Base-by-base conservation (phyloP, 2,888 invertebrate species). In the Elgonia sp. region DNA sequence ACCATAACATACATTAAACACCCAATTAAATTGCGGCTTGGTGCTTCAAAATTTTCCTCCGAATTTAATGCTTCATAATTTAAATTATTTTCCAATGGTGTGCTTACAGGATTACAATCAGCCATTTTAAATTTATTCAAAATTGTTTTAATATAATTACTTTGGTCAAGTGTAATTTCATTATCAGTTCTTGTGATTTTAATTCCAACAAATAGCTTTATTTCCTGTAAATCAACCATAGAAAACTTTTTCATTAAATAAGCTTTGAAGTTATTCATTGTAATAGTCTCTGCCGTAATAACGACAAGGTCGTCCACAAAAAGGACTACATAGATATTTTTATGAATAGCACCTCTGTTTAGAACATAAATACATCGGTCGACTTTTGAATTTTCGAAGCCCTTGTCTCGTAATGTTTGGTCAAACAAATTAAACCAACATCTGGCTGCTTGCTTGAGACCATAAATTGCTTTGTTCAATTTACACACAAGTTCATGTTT, bases 51-150 rank as follows among this genome's bases (percentile, higher is more conserved):
- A 37, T 62, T 60, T 62, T 62, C 62, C 10, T 75, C 60, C 9
- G 62, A 75, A 75, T 62, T 75, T 75, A 75, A 75, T 18, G 60
- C 75, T 46, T 20, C 40, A 62, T 62, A 75, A 75, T 75, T 57
- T 62, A 75, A 37, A 37, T 75, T 75, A 62, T 29, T 60, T 42
- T 21, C 40, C 10, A 75, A 8, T 62, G 75, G 57, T 62, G 75
- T 75, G 8, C 5, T 75, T 6, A 62, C 39, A 40, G 75, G 37
- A 55, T 60, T 75, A 39, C 75, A 75, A 75, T 75, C 62, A 60
- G 3, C 7, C 75, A 53, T 16, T 53, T 53, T 53, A 53, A 53
- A 53, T 53, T 53, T 53, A 53, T 53, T 53, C n/a, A 53, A 14
- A 53, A 53, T 16, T 21, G 50, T 70, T 18, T 70, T 70, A 29